These are phyloP conservation scores for Chrysolina oricalcia DNA, from an alignment of 2,888 invertebrate genomes.

Conservation along the genomic window DNA sequence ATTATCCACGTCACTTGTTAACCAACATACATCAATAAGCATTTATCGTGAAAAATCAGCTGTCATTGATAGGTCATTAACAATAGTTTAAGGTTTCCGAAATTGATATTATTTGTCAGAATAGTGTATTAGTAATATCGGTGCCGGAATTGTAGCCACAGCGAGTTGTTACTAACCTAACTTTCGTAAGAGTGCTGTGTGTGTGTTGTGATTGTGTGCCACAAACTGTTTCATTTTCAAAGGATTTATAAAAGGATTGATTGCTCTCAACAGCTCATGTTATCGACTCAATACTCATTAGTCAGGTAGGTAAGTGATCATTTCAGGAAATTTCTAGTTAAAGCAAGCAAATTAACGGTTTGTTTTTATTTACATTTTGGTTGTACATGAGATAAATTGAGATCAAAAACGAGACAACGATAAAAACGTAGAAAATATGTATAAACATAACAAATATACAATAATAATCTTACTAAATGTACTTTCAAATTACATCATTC, in stretches of 20 bases:
- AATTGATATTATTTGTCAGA: background rate
- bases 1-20: no score
- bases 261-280: background rate
- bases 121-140: background rate
- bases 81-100: background rate
- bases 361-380: constrained; percentile 1
- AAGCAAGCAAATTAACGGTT: background rate
- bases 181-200: background rate
- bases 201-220: background rate
- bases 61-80: no score
- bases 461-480: constrained; percentile 43
- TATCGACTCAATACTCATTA: background rate
- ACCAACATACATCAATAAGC: no score
- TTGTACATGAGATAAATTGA: background rate
- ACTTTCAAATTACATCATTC: constrained; percentile 55
- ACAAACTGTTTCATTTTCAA: background rate
- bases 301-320: background rate
- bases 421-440: background rate
- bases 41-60: no score
- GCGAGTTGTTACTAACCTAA: background rate
- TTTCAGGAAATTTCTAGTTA: background rate
- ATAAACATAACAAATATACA: constrained; percentile 11
- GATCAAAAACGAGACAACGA: background rate
- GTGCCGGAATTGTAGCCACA: background rate
- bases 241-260: no score